Evolutionary conservation across 2,797 vertebrate genomes (phyloP).

Genomic region (Varecia variegata): DNA sequence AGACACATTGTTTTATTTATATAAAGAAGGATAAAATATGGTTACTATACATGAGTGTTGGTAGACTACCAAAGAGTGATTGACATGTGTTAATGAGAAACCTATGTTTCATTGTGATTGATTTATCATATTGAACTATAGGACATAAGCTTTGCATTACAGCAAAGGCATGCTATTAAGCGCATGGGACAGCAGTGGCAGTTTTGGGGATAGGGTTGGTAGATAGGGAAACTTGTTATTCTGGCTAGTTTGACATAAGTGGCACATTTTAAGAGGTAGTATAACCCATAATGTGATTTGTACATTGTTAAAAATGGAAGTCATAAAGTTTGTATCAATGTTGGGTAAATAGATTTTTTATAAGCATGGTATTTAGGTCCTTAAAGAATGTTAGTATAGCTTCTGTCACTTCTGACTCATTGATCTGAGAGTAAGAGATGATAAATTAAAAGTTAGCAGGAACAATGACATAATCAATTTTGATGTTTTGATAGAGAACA

Average conservation of each 20-base stretch:
- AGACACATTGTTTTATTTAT: conserved; percentile 70
- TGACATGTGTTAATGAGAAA: conserved; percentile 73
- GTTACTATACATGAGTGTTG: conserved; percentile 32
- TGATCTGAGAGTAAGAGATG: background rate
- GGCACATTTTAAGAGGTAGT: background rate
- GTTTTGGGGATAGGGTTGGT: background rate
- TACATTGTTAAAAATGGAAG: background rate
- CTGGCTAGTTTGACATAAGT: background rate
- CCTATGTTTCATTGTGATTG: conserved; percentile 64
- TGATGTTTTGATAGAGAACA: background rate
- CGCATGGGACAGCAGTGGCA: too few species aligned
- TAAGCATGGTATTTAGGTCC: background rate
- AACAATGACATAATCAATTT: background rate
- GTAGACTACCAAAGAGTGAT: conserved; percentile 61
- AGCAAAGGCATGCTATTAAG: background rate
- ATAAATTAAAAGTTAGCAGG: background rate
- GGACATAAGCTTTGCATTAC: conserved; percentile 66
- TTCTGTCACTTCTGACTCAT: background rate
- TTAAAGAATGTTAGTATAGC: background rate
- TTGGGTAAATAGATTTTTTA: background rate
- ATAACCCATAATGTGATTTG: background rate
- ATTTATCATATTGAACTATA: conserved; percentile 63
- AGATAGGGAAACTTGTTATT: background rate
- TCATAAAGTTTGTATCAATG: background rate
- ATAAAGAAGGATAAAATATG: conserved; percentile 34